These are phyloP conservation scores for Actinostola sp. DNA, from an alignment of 92 coral and sea anemone genomes.

Conservation along the genomic window DNA sequence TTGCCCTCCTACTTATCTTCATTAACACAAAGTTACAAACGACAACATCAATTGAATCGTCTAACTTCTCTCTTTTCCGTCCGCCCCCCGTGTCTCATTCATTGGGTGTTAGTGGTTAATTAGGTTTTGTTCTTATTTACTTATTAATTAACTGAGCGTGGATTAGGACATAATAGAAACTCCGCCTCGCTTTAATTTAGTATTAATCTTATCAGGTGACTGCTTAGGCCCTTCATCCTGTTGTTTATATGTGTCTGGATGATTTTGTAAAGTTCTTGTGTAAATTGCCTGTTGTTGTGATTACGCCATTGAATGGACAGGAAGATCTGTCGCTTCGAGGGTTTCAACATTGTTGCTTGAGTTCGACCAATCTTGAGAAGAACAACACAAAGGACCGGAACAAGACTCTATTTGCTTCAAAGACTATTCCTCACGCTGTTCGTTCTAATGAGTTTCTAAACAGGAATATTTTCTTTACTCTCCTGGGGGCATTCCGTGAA, in stretches of 20 bases:
- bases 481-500: conserved; percentile 27
- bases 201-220: conserved; percentile 2
- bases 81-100: conserved; percentile 24
- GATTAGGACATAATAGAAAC: conserved; percentile 19
- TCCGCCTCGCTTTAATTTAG: conserved; percentile 25
- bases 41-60: conserved; percentile 21
- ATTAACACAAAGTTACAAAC: conserved; percentile 26
- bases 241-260: conserved; percentile 19
- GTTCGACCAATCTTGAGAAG: neutral
- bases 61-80: conserved; percentile 26
- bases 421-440: neutral
- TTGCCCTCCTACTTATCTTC: conserved; percentile 21
- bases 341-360: conserved; percentile 1
- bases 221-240: conserved; percentile 20
- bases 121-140: conserved; percentile 13
- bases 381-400: conserved; percentile 22
- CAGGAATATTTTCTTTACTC: conserved; percentile 5
- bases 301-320: conserved; percentile 12
- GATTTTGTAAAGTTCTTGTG: conserved; percentile 30
- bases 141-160: conserved; percentile 30
- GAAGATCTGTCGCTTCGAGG: neutral
- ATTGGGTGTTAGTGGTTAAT: conserved; percentile 4
- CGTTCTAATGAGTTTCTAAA: conserved; percentile 8
- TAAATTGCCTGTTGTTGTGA: conserved; percentile 32
- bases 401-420: neutral